These are phyloP conservation scores for Phalangium opilio DNA, from an alignment of 2,888 invertebrate genomes.

Conservation along the genomic window DNA sequence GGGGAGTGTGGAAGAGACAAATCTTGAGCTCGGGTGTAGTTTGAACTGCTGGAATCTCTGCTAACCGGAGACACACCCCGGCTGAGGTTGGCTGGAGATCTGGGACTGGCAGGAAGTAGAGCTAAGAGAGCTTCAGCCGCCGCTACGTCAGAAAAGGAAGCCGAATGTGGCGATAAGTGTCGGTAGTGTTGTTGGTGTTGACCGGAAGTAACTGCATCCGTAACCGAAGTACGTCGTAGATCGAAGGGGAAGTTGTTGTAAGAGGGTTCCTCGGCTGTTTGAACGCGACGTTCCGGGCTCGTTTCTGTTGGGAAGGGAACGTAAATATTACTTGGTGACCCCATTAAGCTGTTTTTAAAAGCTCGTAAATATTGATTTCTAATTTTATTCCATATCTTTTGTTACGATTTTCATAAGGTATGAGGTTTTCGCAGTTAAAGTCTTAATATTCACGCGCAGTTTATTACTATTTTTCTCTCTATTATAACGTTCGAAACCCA, in stretches of 20 bases:
- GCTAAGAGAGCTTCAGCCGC: conserved; percentile 9
- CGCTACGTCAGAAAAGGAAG: conserved; percentile 3
- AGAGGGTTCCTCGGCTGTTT: conserved; percentile 16
- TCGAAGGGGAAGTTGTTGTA: neutral
- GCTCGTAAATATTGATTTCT: no score
- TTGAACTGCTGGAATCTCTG: neutral
- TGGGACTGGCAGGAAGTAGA: conserved; percentile 11
- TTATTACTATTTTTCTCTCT: no score
- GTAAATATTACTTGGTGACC: neutral
- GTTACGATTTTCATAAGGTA: no score
- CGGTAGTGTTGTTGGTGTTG: no score
- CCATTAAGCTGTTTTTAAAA: no score
- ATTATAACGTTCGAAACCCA: no score
- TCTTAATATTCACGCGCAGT: no score
- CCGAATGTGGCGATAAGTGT: neutral
- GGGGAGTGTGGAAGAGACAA: neutral
- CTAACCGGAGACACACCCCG: neutral
- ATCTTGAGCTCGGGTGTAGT: neutral
- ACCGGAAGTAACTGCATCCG: neutral
- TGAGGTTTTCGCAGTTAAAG: no score
- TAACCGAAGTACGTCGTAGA: neutral
- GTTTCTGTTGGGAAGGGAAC: conserved; percentile 14
- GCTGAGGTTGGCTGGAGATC: conserved; percentile 14
- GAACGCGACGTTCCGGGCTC: conserved; percentile 20
- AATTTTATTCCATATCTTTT: no score